Percentiles rank a stretch among this genome's conserved stretches.
phyloP scores from a whole-genome alignment of 2,888 invertebrate species.

The Macrostomum cliftonense region DNA sequence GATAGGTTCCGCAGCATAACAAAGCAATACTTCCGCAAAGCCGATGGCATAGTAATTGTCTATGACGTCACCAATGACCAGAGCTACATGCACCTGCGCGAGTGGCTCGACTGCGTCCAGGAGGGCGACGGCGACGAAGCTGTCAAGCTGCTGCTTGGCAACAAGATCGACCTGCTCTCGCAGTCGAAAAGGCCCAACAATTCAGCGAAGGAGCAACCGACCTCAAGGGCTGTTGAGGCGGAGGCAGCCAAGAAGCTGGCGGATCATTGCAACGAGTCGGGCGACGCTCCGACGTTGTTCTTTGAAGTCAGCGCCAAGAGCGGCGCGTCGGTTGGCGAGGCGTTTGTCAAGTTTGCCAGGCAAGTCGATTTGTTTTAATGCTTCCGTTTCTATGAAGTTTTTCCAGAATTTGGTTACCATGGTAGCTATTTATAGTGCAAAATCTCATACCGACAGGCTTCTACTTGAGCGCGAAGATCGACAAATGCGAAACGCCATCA shows the following conservation, averaged over 20 bases:
- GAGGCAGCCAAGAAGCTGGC: too few species aligned
- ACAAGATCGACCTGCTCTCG: conserved; percentile 41
- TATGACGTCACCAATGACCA: conserved; percentile 43
- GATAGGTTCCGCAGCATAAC: conserved; percentile 43
- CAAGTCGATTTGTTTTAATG: too few species aligned
- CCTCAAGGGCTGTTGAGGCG: too few species aligned
- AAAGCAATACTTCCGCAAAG: conserved; percentile 44
- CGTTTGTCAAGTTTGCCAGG: conserved; percentile 39
- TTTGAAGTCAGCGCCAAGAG: conserved; percentile 42
- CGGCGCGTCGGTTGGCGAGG: conserved; percentile 36
- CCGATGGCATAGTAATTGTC: conserved; percentile 43
- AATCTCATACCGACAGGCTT: too few species aligned
- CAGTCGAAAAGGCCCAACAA: conserved; percentile 15
- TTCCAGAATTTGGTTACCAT: too few species aligned
- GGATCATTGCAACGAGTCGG: too few species aligned
- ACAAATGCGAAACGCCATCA: conserved; percentile 31
- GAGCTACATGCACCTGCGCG: conserved; percentile 40
- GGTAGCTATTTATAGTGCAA: too few species aligned
- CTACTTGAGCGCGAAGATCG: conserved; percentile 35
- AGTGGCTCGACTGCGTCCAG: conserved; percentile 35
- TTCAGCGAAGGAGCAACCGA: too few species aligned
- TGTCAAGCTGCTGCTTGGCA: conserved; percentile 41
- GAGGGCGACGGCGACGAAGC: conserved; percentile 38
- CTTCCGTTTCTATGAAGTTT: too few species aligned
- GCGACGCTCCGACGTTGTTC: conserved; percentile 32